A percentile compares a stretch with the other conserved stretches of the same genome.
Conservation (phyloP, 1,140 invertebrate species). For the Zaprionus nigranus region DNA sequence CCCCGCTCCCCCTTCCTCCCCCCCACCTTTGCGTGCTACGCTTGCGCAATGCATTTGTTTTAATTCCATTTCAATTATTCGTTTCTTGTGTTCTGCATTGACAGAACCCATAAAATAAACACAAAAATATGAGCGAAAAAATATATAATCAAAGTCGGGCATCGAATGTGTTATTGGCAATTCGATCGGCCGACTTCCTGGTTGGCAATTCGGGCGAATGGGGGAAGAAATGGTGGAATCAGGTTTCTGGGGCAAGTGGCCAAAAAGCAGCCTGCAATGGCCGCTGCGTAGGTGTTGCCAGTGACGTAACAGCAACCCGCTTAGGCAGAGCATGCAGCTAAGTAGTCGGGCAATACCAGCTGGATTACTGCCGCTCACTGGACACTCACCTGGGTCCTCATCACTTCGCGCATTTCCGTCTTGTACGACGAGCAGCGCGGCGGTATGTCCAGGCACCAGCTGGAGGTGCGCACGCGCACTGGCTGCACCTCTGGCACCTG, state of each 20-base stretch:
- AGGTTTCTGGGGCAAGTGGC: constrained; percentile 71
- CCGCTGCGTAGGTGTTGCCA: constrained; percentile 69
- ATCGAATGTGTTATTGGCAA: constrained; percentile 46
- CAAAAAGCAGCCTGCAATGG: constrained; percentile 50
- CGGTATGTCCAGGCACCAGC: constrained; percentile 89
- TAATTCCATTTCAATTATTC: constrained; percentile 5
- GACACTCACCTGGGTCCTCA: constrained; percentile 85
- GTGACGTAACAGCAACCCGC: constrained; percentile 46
- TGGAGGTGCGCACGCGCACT: constrained; percentile 87
- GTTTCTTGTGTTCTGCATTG: constrained; percentile 23
- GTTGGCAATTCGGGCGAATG: constrained; percentile 36
- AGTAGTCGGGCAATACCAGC: not conserved
- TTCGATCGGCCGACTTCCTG: constrained; percentile 67
- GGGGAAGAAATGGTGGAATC: constrained; percentile 58
- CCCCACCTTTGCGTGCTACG: not conserved
- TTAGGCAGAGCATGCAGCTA: constrained; percentile 67
- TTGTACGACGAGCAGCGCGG: constrained; percentile 88
- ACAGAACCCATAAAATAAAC: constrained; percentile 64
- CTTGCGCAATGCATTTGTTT: constrained; percentile 26
- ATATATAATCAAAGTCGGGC: constrained; percentile 48
- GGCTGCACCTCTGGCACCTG: constrained; percentile 86
- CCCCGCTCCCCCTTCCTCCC: fast-evolving
- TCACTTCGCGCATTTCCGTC: constrained; percentile 87
- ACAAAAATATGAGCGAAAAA: constrained; percentile 45
- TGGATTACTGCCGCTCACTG: not conserved